phyloP scores from a whole-genome alignment of 2,888 invertebrate genomes.

The Altica lythri region DNA sequence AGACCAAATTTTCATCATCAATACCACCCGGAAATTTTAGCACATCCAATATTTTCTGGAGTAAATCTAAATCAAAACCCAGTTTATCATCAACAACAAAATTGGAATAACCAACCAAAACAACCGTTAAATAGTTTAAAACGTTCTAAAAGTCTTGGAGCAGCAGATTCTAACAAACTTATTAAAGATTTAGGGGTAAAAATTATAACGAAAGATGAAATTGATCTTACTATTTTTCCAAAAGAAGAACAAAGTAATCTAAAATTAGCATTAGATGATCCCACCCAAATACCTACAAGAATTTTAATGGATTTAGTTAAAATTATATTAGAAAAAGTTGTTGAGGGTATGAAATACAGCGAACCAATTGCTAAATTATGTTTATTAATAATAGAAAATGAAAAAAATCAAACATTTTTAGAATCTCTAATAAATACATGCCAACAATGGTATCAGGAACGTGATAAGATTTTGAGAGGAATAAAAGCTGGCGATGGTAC shows the following conservation, averaged over 20 bases:
- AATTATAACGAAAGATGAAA: slow-evolving; percentile 69
- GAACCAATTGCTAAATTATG: slow-evolving; percentile 85
- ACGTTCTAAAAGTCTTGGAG: slow-evolving; percentile 81
- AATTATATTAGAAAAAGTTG: slow-evolving; percentile 77
- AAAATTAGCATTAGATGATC: slow-evolving; percentile 79
- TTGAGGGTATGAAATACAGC: slow-evolving; percentile 77
- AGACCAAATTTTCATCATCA: slow-evolving; percentile 67
- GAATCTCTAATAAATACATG: slow-evolving; percentile 88
- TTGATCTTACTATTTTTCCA: slow-evolving; percentile 77
- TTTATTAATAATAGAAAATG: slow-evolving; percentile 85
- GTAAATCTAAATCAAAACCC: slow-evolving; percentile 48
- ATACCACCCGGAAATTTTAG: slow-evolving; percentile 49
- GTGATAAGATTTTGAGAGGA: slow-evolving; percentile 68
- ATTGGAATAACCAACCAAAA: slow-evolving; percentile 45
- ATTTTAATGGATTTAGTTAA: slow-evolving; percentile 85
- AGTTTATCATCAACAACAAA: slow-evolving; percentile 38
- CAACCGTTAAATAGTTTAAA: slow-evolving; percentile 60
- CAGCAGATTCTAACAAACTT: slow-evolving; percentile 75
- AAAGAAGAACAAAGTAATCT: slow-evolving; percentile 74
- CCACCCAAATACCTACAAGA: slow-evolving; percentile 74
- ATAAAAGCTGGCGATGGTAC: slow-evolving; percentile 65
- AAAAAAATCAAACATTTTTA: slow-evolving; percentile 84
- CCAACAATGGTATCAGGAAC: slow-evolving; percentile 83
- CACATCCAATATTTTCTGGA: slow-evolving; percentile 59
- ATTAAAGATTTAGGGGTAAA: too few species aligned